These are phyloP conservation scores for Petrolisthes cinctipes DNA, from an alignment of 2,888 invertebrate genomes.

Conservation along the genomic window DNA sequence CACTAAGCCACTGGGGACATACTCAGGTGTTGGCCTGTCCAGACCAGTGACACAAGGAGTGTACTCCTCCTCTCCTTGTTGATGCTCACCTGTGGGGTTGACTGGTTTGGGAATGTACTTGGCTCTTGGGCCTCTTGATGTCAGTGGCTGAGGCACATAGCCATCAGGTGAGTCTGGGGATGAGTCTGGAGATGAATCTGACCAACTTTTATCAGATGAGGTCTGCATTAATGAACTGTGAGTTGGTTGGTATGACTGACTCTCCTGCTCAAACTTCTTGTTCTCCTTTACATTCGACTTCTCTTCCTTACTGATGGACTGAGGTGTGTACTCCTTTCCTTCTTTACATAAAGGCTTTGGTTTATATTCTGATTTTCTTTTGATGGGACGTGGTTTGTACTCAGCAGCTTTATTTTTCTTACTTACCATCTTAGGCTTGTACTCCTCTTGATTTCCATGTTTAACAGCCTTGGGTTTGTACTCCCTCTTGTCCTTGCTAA, in stretches of 20 bases:
- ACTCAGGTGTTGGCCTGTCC: slow-evolving; percentile 50
- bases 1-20: slow-evolving; percentile 47
- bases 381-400: slow-evolving; percentile 21
- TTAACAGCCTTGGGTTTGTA: background rate
- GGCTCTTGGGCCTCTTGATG: background rate
- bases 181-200: background rate
- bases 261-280: background rate
- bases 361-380: slow-evolving; percentile 12
- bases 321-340: background rate
- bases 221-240: background rate
- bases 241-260: background rate
- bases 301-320: background rate
- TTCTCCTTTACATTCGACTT: background rate
- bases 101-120: slow-evolving; percentile 19
- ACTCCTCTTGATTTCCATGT: background rate
- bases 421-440: background rate
- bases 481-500: slow-evolving; percentile 3
- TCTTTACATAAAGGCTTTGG: background rate
- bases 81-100: background rate
- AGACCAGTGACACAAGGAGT: slow-evolving; percentile 43
- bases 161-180: background rate
- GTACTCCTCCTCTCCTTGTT: slow-evolving; percentile 33
- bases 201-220: background rate
- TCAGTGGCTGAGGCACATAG: slow-evolving; percentile 18
- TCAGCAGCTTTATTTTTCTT: background rate